phyloP scores from a whole-genome alignment of 1,140 invertebrate species.

The Wasmannia auropunctata region DNA sequence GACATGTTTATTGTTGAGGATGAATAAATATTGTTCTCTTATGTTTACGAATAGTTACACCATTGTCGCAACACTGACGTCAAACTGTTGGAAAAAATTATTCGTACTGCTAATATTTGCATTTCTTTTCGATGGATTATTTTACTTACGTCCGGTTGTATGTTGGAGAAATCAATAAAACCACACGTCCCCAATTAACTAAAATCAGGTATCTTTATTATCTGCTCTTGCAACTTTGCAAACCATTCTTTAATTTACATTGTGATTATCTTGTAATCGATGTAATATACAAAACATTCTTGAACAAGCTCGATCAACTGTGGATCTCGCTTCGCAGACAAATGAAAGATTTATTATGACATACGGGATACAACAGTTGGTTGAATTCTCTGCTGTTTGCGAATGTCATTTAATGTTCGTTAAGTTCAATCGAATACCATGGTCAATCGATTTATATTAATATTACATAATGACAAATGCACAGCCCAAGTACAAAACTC shows the following conservation, averaged over 20 bases:
- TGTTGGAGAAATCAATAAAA: constrained; percentile 6
- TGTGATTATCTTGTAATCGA: constrained; percentile 13
- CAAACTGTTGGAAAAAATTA: not conserved
- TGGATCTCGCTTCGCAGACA: not conserved
- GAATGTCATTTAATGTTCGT: not conserved
- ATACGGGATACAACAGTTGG: constrained; percentile 26
- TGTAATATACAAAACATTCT: constrained; percentile 24
- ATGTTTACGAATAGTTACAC: not conserved
- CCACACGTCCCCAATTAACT: constrained; percentile 3
- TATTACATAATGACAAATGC: constrained; percentile 24
- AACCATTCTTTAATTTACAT: constrained; percentile 30
- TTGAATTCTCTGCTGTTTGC: not conserved
- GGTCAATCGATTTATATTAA: constrained; percentile 18
- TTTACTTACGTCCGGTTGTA: not conserved
- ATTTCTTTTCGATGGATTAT: not conserved
- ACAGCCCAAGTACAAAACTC: constrained; percentile 39
- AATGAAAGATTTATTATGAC: constrained; percentile 1
- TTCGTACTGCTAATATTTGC: not conserved
- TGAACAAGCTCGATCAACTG: not conserved
- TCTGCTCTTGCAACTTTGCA: constrained; percentile 7
- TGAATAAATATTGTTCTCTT: not conserved
- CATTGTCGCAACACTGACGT: not conserved
- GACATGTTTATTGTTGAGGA: not conserved
- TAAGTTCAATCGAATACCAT: constrained; percentile 1
- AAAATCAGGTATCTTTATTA: constrained; percentile 46